These are phyloP conservation scores for Electrophaes corylata DNA, from an alignment of 2,888 invertebrate species.

Conservation along the genomic window DNA sequence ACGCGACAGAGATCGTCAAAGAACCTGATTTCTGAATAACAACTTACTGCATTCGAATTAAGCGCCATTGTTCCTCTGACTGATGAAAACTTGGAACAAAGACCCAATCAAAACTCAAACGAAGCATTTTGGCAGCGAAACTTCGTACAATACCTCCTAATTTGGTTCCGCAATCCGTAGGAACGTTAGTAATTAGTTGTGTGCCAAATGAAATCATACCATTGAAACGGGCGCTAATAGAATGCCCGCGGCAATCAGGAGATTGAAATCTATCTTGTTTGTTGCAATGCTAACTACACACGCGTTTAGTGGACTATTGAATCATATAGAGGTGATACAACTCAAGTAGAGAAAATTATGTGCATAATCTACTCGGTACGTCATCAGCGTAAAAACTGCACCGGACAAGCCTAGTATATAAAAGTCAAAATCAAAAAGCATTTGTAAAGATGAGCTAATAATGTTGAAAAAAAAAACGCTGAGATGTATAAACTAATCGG, in stretches of 20 bases:
- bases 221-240: conserved; percentile 27
- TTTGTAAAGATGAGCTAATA: too few relatives aligned
- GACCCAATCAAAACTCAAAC: conserved; percentile 17
- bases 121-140: conserved; percentile 14
- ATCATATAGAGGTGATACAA: conserved; percentile 46
- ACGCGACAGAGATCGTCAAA: too few relatives aligned
- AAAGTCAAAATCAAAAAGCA: too few relatives aligned
- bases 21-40: not conserved
- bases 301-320: conserved; percentile 44
- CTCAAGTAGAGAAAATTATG: too few relatives aligned
- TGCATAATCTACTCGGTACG: too few relatives aligned
- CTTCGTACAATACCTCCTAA: conserved; percentile 17
- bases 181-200: conserved; percentile 19
- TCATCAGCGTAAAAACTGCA: too few relatives aligned
- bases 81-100: conserved; percentile 13
- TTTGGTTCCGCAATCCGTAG: conserved; percentile 13
- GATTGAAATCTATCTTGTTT: conserved; percentile 66
- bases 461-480: too few relatives aligned
- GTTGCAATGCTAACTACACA: conserved; percentile 57
- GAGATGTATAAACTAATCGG: too few relatives aligned
- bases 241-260: conserved; percentile 51
- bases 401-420: too few relatives aligned
- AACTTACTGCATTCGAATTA: conserved; percentile 1
- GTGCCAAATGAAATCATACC: conserved; percentile 21
- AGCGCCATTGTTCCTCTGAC: not conserved